A percentile compares a stretch with the other conserved stretches of the same genome.
Evolutionary conservation across 1,140 invertebrate genomes (phyloP).

Genomic region (Nephila pilipes): DNA sequence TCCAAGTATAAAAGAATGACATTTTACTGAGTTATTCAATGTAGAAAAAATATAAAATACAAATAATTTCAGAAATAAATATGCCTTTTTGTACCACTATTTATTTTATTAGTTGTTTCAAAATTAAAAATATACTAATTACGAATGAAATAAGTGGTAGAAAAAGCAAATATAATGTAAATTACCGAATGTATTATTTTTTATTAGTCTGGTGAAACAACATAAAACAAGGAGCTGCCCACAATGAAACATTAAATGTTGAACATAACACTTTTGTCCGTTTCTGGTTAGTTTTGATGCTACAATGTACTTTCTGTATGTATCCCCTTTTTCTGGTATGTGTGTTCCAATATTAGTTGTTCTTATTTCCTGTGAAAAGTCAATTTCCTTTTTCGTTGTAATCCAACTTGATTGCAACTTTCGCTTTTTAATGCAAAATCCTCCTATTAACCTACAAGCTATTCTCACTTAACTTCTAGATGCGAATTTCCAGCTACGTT

Average conservation of each 20-base stretch:
- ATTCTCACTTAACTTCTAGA: conserved; percentile 56
- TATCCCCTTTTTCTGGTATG: conserved; percentile 52
- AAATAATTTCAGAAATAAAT: conserved; percentile 52
- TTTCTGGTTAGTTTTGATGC: conserved; percentile 10
- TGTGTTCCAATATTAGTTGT: conserved; percentile 58
- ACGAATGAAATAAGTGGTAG: conserved; percentile 2
- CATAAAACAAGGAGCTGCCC: conserved; percentile 3
- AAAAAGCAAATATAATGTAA: conserved; percentile 18
- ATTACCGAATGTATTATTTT: conserved; percentile 43
- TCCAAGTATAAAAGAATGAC: too few species aligned
- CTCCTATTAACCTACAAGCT: conserved; percentile 42
- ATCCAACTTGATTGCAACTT: conserved; percentile 68
- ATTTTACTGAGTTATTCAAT: conserved; percentile 51
- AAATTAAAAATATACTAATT: too few species aligned
- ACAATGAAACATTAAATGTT: too few species aligned
- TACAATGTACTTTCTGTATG: conserved; percentile 42
- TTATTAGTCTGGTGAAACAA: conserved; percentile 3
- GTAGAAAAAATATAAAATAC: conserved; percentile 50
- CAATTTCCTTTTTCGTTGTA: too few species aligned
- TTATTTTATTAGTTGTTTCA: too few species aligned
- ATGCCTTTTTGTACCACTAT: too few species aligned
- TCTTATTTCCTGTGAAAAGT: conserved; percentile 28
- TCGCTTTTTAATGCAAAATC: conserved; percentile 60
- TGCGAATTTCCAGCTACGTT: conserved; percentile 51
- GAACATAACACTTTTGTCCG: too few species aligned